Percentiles rank a stretch among this genome's conserved stretches.
phyloP scores from a whole-genome alignment of 1,140 invertebrate genomes.

The Polypedilum pembai region DNA sequence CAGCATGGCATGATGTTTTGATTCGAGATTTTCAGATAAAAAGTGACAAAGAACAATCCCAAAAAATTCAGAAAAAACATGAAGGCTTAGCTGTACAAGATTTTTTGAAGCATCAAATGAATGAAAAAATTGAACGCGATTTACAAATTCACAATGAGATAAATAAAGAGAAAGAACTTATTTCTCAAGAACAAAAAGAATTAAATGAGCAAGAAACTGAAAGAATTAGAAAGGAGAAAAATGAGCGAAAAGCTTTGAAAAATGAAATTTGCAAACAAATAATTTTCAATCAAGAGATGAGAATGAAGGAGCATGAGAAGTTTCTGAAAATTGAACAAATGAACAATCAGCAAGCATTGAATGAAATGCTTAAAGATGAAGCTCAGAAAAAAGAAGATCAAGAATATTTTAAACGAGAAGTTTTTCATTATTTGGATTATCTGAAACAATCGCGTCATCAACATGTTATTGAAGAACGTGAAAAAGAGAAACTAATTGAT shows the following conservation, averaged over 20 bases:
- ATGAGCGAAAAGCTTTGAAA: background rate
- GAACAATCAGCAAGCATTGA: background rate
- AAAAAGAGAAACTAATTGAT: constrained; percentile 1
- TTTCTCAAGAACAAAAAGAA: background rate
- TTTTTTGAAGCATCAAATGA: background rate
- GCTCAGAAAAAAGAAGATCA: background rate
- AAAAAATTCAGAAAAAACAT: background rate
- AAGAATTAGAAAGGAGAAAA: background rate
- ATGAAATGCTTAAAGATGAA: background rate
- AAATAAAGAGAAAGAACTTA: background rate
- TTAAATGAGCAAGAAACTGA: background rate
- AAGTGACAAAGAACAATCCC: background rate
- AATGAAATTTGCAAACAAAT: background rate
- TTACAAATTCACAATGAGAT: background rate
- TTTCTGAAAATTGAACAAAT: background rate
- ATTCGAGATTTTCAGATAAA: background rate
- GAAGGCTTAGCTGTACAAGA: constrained; percentile 1
- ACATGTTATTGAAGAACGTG: background rate
- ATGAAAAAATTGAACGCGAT: background rate
- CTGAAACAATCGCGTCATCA: background rate
- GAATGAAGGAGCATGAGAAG: background rate
- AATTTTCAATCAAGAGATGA: background rate
- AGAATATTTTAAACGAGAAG: background rate
- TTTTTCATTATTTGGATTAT: constrained; percentile 5
- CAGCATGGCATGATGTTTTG: background rate